phyloP scores from a whole-genome alignment of 2,888 invertebrate genomes.

The Drosophila incognita region DNA sequence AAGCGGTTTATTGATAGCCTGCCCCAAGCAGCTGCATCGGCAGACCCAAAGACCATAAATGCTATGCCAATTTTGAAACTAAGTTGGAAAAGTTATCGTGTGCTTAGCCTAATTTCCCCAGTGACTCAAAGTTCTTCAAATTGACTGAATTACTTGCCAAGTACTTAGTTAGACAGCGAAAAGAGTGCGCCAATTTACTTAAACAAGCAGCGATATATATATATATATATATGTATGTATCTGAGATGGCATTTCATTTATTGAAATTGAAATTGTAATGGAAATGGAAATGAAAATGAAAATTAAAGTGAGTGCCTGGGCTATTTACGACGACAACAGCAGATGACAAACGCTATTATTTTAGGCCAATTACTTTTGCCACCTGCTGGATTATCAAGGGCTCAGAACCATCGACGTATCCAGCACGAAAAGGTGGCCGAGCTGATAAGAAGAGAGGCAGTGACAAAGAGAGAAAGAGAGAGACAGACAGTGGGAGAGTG shows the following conservation, averaged over 20 bases:
- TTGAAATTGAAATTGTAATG: slow-evolving; percentile 25
- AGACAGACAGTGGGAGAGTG: background rate
- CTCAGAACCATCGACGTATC: slow-evolving; percentile 16
- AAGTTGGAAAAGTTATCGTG: slow-evolving; percentile 33
- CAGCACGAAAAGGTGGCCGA: slow-evolving; percentile 10
- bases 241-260: slow-evolving; percentile 35
- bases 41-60: slow-evolving; percentile 34
- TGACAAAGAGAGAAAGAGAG: background rate
- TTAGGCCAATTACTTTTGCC: slow-evolving; percentile 39
- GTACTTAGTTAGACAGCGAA: slow-evolving; percentile 39
- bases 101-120: slow-evolving; percentile 62
- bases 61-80: slow-evolving; percentile 44
- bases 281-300: slow-evolving; percentile 23
- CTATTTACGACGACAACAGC: slow-evolving; percentile 30
- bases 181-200: slow-evolving; percentile 31
- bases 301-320: slow-evolving; percentile 28
- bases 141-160: slow-evolving; percentile 52
- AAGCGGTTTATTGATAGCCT: slow-evolving; percentile 65
- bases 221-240: slow-evolving; percentile 3
- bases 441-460: slow-evolving; percentile 42
- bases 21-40: slow-evolving; percentile 9
- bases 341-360: slow-evolving; percentile 4
- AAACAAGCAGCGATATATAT: background rate
- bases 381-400: slow-evolving; percentile 45
- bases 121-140: slow-evolving; percentile 54